Conservation (phyloP, 2,888 invertebrate species). For the Cheilosia impressa region DNA sequence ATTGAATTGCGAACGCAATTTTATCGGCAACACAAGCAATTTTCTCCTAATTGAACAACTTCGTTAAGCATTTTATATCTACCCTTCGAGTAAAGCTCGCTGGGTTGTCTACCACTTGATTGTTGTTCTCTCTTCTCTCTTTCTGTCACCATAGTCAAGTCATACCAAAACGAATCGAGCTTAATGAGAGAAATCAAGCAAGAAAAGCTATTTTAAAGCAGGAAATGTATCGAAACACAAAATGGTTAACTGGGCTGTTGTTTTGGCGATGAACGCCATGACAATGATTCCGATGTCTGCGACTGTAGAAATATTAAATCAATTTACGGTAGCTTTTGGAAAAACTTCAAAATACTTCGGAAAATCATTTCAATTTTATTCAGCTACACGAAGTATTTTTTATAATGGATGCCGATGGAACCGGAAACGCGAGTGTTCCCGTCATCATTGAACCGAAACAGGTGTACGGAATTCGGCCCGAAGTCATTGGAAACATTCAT, state of each 20-base stretch:
- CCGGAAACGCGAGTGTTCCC: conserved; percentile 41
- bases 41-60: conserved; percentile 22
- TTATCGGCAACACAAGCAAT: conserved; percentile 25
- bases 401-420: conserved; percentile 14
- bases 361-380: not conserved
- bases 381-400: not conserved
- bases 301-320: conserved; percentile 25
- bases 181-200: too few relatives aligned
- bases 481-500: conserved; percentile 88
- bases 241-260: not conserved
- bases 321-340: conserved; percentile 26
- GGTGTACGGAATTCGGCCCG: conserved; percentile 82
- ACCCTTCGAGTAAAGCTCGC: conserved; percentile 8
- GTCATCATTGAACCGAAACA: conserved; percentile 81
- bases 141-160: too few relatives aligned
- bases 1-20: conserved; percentile 32
- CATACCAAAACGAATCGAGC: too few relatives aligned
- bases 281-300: conserved; percentile 1
- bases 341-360: conserved; percentile 12
- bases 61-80: not conserved
- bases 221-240: conserved; percentile 19
- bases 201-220: not conserved
- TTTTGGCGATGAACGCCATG: conserved; percentile 30
- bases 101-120: not conserved
- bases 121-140: not conserved